Evolutionary conservation across 2,888 invertebrate genomes (phyloP), one percentile per base, ranked within the genome.

Genomic region (Odontocerum albicorne): DNA sequence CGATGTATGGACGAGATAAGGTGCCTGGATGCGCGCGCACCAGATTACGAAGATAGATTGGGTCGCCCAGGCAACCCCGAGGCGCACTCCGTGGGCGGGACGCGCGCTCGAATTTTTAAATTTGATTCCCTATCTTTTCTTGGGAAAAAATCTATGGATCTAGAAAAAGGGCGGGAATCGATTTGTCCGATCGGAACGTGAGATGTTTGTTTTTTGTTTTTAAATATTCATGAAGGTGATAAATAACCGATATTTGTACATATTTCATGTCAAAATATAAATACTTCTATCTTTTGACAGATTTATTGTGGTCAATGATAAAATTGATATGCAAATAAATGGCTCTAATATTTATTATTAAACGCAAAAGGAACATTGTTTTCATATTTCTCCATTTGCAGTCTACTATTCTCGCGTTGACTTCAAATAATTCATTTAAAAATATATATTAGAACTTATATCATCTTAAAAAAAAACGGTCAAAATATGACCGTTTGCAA

Each of bases 51-150:
- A 15, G 12, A 10, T 21, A 27, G 50, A 46, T 50, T 40, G 27
- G 31, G 55, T 44, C 35, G 38, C 44, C 51, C 47, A 47, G 46
- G 57, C 47, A 47, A 49, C 45, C 27, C 44, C 45, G 42, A 44
- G 56, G 43, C 39, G 33, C 44, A 27, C 46, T 43, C 56, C 51
- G 51, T 57, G 56, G 56, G 56, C 56, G 56, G 57, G 57, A 57
- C 36, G 39, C 51, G 44, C 39, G 42, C 47, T 51, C 47, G 40
- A 57, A 57, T 57, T 57, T 27, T 57, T 57, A 53, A 57, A 57
- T 57, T 57, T 53, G 57, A 57, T 57, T 49, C 49, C 49, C 38
- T 57, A 57, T 57, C 57, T 57, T 21, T 46, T 54, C 47, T 52
- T 35, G 47, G 40, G 46, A 42, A 54, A 47, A 21, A 47, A 46